Evolutionary conservation across 1,140 invertebrate species (phyloP).

Genomic region (Drosophila eugracilis): DNA sequence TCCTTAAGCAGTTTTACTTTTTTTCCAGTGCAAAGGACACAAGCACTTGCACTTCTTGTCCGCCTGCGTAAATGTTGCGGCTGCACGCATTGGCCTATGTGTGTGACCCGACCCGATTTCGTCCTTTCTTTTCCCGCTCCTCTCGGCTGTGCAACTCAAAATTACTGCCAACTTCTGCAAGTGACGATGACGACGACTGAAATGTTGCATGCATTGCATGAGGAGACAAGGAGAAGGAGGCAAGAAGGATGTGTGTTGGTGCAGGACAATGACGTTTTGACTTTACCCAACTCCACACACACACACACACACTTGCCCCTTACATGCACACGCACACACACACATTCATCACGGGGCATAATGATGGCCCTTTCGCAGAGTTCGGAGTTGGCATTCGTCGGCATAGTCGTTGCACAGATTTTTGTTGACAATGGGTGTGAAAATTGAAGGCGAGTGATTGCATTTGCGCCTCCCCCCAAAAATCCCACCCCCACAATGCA

Average conservation of each 20-base stretch:
- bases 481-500: conserved; percentile 42
- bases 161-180: conserved; percentile 81
- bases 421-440: conserved; percentile 82
- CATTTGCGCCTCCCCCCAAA: conserved; percentile 44
- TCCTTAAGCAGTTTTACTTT: neutral
- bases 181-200: conserved; percentile 71
- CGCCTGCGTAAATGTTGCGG: conserved; percentile 70
- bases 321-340: conserved; percentile 10
- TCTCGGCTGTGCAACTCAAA: conserved; percentile 62
- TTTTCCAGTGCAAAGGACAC: neutral
- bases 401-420: conserved; percentile 65
- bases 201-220: conserved; percentile 54
- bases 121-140: conserved; percentile 17
- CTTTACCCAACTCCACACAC: conserved; percentile 22
- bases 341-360: conserved; percentile 67
- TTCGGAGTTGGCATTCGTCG: conserved; percentile 43
- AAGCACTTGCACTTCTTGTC: conserved; percentile 30
- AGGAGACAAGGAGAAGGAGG: conserved; percentile 16
- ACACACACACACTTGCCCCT: neutral
- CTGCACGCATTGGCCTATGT: conserved; percentile 65
- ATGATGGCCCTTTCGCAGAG: conserved; percentile 62
- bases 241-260: conserved; percentile 8
- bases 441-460: conserved; percentile 83
- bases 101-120: conserved; percentile 19
- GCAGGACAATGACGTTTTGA: conserved; percentile 73